Evolutionary conservation across 2,113 vertebrate genomes (phyloP).

Genomic region (Macrotis lagotis): DNA sequence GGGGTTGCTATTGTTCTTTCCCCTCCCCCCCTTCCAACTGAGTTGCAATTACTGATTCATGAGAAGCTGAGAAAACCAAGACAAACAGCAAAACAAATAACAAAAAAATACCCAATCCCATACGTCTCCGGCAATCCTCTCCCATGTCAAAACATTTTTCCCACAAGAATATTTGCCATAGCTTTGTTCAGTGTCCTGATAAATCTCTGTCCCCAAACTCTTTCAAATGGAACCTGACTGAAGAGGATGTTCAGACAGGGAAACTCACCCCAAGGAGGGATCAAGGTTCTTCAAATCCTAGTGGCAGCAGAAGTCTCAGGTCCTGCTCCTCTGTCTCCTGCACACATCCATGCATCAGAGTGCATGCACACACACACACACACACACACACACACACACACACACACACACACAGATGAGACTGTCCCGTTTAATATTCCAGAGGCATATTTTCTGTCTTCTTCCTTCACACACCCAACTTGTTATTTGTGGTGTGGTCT

Average conservation of each 20-base stretch:
- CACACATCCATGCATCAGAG: not conserved
- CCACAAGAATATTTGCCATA: not conserved
- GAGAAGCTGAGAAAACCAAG: not conserved
- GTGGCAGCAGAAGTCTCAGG: not conserved
- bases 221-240: not conserved
- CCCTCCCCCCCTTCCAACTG: not conserved
- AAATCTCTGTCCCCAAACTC: not conserved
- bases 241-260: not conserved
- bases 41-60: not conserved
- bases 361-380: not conserved
- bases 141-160: not conserved
- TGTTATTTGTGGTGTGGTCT: conserved; percentile 16
- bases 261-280: not conserved
- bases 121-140: not conserved
- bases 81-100: not conserved
- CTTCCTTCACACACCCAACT: conserved; percentile 17
- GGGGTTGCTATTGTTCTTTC: not conserved
- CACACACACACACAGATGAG: not conserved
- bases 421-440: not conserved
- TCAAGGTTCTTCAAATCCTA: not conserved
- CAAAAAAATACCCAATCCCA: not conserved
- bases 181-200: not conserved
- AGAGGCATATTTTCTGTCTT: conserved; percentile 40
- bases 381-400: not conserved
- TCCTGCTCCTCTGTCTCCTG: not conserved